A percentile compares a stretch with the other conserved stretches of the same genome.
Conservation (phyloP, 2,888 invertebrate species). For the Pomacea canaliculata region DNA sequence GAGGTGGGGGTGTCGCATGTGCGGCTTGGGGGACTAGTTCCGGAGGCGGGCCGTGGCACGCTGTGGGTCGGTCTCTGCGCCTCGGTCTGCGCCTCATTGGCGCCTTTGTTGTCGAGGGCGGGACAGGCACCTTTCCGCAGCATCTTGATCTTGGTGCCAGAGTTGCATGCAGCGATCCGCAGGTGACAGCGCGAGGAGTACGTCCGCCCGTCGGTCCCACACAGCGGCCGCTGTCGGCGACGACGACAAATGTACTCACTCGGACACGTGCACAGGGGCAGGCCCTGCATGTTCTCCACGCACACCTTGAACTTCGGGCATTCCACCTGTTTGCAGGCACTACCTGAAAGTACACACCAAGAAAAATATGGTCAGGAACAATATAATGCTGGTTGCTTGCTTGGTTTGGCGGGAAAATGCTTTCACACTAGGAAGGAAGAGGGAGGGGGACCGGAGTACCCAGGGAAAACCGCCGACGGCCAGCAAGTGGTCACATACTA, state of each 20-base stretch:
- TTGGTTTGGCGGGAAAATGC: not conserved
- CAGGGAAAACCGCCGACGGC: not conserved
- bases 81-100: not conserved
- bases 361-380: not conserved
- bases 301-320: conserved; percentile 66
- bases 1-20: conserved; percentile 59
- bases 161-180: conserved; percentile 49
- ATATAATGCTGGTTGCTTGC: not conserved
- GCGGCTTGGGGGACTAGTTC: conserved; percentile 55
- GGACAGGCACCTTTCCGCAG: conserved; percentile 25
- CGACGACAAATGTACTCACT: conserved; percentile 56
- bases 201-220: conserved; percentile 59
- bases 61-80: not conserved
- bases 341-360: conserved; percentile 38
- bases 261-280: conserved; percentile 65
- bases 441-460: not conserved
- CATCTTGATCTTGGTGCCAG: conserved; percentile 42
- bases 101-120: not conserved
- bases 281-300: conserved; percentile 60
- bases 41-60: not conserved
- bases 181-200: conserved; percentile 57
- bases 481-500: not conserved
- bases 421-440: not conserved
- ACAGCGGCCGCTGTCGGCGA: conserved; percentile 47
- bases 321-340: conserved; percentile 52